phyloP scores from a whole-genome alignment of 2,888 invertebrate genomes.

The Caenorhabditis imperialis region DNA sequence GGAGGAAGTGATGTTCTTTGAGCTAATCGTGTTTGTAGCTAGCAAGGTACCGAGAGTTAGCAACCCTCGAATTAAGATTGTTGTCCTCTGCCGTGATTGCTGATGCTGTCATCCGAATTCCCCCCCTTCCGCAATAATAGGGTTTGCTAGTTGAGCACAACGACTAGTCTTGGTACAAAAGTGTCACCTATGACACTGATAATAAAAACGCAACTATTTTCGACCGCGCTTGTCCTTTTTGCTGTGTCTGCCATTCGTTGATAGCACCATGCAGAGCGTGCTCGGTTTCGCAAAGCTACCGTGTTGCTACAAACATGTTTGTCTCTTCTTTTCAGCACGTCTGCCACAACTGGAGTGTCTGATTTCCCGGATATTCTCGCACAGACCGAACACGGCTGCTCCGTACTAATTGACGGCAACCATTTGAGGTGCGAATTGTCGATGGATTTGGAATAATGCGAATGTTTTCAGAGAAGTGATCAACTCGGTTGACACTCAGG shows the following conservation, averaged over 20 bases:
- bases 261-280: constrained; percentile 13
- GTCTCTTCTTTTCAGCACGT: constrained; percentile 65
- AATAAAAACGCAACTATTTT: constrained; percentile 23
- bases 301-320: constrained; percentile 25
- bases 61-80: constrained; percentile 20
- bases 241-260: constrained; percentile 5
- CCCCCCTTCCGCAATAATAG: neutral
- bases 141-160: neutral
- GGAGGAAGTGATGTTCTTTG: neutral
- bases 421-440: constrained; percentile 54
- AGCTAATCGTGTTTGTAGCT: neutral
- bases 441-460: neutral
- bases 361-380: constrained; percentile 75
- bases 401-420: constrained; percentile 74
- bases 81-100: too few species aligned
- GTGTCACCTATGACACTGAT: constrained; percentile 6
- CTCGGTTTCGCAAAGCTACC: constrained; percentile 9
- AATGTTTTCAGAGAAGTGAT: constrained; percentile 62
- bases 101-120: neutral
- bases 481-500: constrained; percentile 64
- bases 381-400: constrained; percentile 74
- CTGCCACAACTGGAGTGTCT: constrained; percentile 62
- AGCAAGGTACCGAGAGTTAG: neutral
- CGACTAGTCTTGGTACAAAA: neutral
- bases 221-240: constrained; percentile 13